Base-by-base conservation (phyloP, 2,797 vertebrate genomes). In the Spatula versicolor region DNA sequence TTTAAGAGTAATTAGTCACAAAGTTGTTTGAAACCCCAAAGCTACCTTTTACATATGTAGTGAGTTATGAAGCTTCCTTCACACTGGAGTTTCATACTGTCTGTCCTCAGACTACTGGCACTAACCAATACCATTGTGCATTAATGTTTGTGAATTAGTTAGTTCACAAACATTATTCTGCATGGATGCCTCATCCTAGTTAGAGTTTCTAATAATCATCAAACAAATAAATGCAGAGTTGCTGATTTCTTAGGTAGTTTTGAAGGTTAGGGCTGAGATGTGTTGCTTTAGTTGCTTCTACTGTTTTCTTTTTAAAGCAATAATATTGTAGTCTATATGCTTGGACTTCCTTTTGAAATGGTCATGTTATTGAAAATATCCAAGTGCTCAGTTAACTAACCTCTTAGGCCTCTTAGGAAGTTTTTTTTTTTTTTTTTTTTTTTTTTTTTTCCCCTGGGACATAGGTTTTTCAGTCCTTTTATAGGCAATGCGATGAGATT, bases 1-100 rank as follows among this genome's bases (percentile, higher is more conserved):
- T 96, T 90, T 86, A 79, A 95, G 73, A 41, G 7, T 48, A 87
- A 56, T 83, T 87, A 79, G 93, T 97, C 10, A 4, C 41, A 22
- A 71, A 81, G 43, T 58, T 80, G 30, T 90, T 92, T 87, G 88
- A 95, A 88, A 73, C n/a, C 6, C 11, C 75, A 74, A 86, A 86
- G 45, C 85, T 63, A 41, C 41, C 95, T 23, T 25, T 37, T 94
- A 77, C 22, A 7, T 73, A 37, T 18, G 4, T 59, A 55, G 13
- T 23, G 37, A 62, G 56, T 21, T 50, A 21, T 48, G 28, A 94
- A 84, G 35, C 56, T 94, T 93, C 17, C 66, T 90, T 96, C 66
- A 37, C 81, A 56, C 2, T 43, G 18, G 83, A 56, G 8, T 71
- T 48, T 58, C 14, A 73, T 86, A 14, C 54, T 75, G 14, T 5